Conservation (phyloP, 2,888 invertebrate species). For the Omphaloscelis lunosa region DNA sequence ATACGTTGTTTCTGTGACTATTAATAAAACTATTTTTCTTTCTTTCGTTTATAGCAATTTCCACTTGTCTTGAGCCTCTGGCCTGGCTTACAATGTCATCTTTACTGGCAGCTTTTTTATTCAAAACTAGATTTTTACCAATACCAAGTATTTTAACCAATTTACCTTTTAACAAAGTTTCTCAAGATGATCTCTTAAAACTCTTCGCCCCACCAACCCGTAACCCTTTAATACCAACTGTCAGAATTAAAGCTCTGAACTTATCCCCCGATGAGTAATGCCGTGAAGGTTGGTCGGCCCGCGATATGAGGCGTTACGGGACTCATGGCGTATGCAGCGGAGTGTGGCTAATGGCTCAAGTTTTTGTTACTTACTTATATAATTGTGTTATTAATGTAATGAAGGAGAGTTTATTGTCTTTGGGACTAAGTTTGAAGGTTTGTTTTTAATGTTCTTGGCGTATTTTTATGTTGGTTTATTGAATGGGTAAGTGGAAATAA, state of each 20-base stretch:
- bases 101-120: neutral
- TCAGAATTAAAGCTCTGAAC: constrained; percentile 81
- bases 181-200: constrained; percentile 4
- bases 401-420: constrained; percentile 49
- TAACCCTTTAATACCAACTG: constrained; percentile 79
- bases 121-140: neutral
- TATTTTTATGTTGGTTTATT: constrained; percentile 11
- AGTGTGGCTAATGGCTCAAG: constrained; percentile 58
- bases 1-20: too few species aligned
- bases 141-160: neutral
- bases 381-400: constrained; percentile 62
- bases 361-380: constrained; percentile 56
- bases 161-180: neutral
- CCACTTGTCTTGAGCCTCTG: too few species aligned
- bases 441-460: constrained; percentile 38
- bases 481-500: neutral
- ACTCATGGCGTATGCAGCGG: constrained; percentile 46
- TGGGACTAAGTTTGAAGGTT: constrained; percentile 23
- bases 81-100: too few species aligned
- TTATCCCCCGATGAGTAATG: constrained; percentile 76
- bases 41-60: too few species aligned
- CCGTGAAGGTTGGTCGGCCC: constrained; percentile 56
- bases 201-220: constrained; percentile 60
- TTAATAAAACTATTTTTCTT: too few species aligned
- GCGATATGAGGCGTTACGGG: constrained; percentile 66